Percentiles rank a stretch among this genome's conserved stretches.
Evolutionary conservation across 2,797 vertebrate species (phyloP).

Genomic region (Eospalax fontanierii): DNA sequence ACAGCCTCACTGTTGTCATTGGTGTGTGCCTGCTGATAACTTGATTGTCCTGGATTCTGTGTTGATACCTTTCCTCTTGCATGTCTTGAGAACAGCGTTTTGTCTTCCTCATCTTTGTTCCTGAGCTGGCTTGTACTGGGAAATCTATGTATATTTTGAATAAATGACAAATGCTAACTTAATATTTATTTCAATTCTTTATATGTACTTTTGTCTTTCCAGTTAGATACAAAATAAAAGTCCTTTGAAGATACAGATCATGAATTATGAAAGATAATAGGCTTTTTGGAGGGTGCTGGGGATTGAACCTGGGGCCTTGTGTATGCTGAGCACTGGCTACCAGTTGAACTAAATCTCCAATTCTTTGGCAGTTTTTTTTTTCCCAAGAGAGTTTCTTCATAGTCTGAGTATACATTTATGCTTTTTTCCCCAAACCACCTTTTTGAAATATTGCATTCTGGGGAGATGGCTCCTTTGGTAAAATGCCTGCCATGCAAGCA

Average conservation of each 20-base stretch:
- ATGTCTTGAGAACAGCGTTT: conserved; percentile 30
- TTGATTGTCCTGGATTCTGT: not conserved
- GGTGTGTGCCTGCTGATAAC: not conserved
- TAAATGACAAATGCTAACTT: conserved; percentile 30
- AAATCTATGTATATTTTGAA: conserved; percentile 49
- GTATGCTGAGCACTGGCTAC: not conserved
- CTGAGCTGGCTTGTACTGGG: not conserved
- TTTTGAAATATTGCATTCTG: not conserved
- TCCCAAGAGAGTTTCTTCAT: conserved; percentile 9
- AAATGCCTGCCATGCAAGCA: not conserved
- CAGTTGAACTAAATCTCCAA: not conserved
- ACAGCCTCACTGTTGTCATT: not conserved
- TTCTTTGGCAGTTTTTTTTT: conserved; percentile 3
- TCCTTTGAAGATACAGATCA: conserved; percentile 43
- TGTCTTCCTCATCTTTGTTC: conserved; percentile 31
- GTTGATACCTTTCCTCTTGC: not conserved
- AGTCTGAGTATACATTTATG: conserved; percentile 31
- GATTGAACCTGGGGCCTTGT: not conserved
- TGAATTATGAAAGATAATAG: conserved; percentile 37
- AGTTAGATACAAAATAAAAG: conserved; percentile 61
- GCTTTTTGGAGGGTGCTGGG: not conserved
- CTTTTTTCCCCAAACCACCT: not conserved
- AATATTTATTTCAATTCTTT: conserved; percentile 29
- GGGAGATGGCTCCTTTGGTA: not conserved
- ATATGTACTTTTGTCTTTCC: conserved; percentile 36